These are phyloP conservation scores for Epirrita christyi DNA, from an alignment of 2,888 invertebrate species.

Conservation along the genomic window DNA sequence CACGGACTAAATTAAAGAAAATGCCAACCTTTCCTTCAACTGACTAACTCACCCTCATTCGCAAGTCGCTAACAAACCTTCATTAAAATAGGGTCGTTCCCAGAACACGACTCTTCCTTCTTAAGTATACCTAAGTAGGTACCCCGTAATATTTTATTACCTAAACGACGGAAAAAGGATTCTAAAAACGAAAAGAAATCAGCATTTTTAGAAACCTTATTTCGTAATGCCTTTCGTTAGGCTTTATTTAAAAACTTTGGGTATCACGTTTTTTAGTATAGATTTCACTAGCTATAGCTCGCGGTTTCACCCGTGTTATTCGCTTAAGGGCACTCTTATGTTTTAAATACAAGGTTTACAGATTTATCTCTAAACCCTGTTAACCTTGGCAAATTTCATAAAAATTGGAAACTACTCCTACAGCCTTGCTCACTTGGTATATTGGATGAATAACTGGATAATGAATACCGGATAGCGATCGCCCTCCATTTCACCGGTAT, in stretches of 20 bases:
- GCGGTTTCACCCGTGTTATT: too few species aligned
- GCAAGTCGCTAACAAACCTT: slow-evolving; percentile 12
- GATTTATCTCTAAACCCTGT: too few species aligned
- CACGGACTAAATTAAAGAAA: background rate
- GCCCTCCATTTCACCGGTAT: too few species aligned
- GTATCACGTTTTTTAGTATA: too few species aligned
- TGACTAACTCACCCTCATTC: background rate
- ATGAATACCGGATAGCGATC: too few species aligned
- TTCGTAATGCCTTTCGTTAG: background rate
- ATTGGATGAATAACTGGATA: too few species aligned
- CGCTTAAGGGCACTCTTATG: too few species aligned
- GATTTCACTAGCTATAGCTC: too few species aligned
- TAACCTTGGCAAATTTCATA: too few species aligned
- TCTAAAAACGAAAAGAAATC: background rate
- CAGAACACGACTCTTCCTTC: background rate
- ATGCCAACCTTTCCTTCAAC: background rate
- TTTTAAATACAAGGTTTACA: too few species aligned
- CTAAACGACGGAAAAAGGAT: background rate
- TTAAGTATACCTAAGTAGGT: background rate
- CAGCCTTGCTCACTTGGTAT: too few species aligned
- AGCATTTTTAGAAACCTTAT: background rate
- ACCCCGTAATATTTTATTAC: background rate
- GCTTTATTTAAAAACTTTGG: background rate
- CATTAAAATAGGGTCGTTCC: slow-evolving; percentile 19
- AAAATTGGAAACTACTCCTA: too few species aligned